Evolutionary conservation across 1,140 invertebrate genomes (phyloP).

Genomic region (Cephus cinctus): DNA sequence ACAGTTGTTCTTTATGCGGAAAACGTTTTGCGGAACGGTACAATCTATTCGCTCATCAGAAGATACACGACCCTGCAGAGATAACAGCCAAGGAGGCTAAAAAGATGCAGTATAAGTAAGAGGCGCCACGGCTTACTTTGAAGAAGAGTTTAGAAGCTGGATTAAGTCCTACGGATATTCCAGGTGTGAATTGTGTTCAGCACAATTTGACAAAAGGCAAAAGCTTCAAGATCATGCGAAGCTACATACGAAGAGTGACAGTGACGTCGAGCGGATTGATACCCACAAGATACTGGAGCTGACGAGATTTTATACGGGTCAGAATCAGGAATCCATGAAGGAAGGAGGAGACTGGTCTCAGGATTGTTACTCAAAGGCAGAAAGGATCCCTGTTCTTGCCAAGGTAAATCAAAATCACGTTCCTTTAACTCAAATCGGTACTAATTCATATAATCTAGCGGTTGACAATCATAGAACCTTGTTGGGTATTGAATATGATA

Average conservation of each 20-base stretch:
- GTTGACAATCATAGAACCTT: constrained; percentile 14
- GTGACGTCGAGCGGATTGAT: no score
- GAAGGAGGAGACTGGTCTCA: constrained; percentile 18
- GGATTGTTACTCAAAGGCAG: constrained; percentile 16
- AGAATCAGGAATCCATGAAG: neutral
- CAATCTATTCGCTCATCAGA: constrained; percentile 54
- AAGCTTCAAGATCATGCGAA: constrained; percentile 37
- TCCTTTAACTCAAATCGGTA: constrained; percentile 6
- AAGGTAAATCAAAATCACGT: constrained; percentile 11
- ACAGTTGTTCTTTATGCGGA: constrained; percentile 62
- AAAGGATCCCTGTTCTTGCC: constrained; percentile 6
- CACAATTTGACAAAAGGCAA: constrained; percentile 40
- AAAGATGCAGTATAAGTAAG: constrained; percentile 36
- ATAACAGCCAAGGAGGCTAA: constrained; percentile 21
- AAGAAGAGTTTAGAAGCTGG: neutral
- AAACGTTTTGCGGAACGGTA: constrained; percentile 69
- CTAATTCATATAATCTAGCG: constrained; percentile 10
- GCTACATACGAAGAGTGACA: no score
- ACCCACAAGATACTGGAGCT: no score
- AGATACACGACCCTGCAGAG: constrained; percentile 47
- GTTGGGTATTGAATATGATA: constrained; percentile 16
- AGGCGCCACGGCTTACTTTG: neutral
- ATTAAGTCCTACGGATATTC: constrained; percentile 19
- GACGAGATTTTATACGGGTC: neutral
- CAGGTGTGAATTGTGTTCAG: constrained; percentile 56